Evolutionary conservation across 2,113 vertebrate genomes (phyloP), one percentile per base, ranked within the genome.

Genomic region (Psilopsiagon aurifrons): DNA sequence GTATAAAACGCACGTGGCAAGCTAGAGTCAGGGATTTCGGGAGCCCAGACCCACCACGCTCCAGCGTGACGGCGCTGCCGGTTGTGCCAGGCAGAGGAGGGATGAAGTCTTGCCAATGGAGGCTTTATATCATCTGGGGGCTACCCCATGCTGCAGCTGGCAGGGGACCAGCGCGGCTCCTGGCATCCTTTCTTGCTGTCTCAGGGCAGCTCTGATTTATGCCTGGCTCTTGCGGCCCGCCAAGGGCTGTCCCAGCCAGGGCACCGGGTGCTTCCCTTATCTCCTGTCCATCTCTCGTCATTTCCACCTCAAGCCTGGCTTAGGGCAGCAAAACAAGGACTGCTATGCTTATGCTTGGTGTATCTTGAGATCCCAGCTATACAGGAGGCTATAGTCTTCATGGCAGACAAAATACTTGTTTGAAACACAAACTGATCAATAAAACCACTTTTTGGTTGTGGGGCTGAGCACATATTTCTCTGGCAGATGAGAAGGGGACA

Each of bases 321-420:
- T 57, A 39, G 64, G 67, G 59, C 41, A 54, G 59, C 76, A 55
- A 81, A 86, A 4, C 35, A 33, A 86, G 54, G 71, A 59, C 46
- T 74, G 51, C 81, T 69, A 10, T 5, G 41, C 17, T 96, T 81
- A 16, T 17, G 54, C 33, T 35, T 73, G 47, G 8, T 16, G 2
- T 60, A 9, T 37, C 51, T 78, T 13, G 7, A 66, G 39, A 62
- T 80, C 64, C 27, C 74, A 91, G 92, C 87, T 87, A 83, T 24
- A 29, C 29, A 89, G 85, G 84, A 92, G 71, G 69, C 68, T 95
- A 33, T 87, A 75, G 78, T 51, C 80, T 88, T 75, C 86, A 87
- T 41, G 71, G 86, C 76, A 94, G 80, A 57, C 49, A 76, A 79
- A 91, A 54, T 69, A 74, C n/a, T 93, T 93, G 39, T 79, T 92